Evolutionary conservation across 2,797 vertebrate genomes (phyloP), one percentile per base, ranked within the genome.

Genomic region (Synanceia verrucosa): DNA sequence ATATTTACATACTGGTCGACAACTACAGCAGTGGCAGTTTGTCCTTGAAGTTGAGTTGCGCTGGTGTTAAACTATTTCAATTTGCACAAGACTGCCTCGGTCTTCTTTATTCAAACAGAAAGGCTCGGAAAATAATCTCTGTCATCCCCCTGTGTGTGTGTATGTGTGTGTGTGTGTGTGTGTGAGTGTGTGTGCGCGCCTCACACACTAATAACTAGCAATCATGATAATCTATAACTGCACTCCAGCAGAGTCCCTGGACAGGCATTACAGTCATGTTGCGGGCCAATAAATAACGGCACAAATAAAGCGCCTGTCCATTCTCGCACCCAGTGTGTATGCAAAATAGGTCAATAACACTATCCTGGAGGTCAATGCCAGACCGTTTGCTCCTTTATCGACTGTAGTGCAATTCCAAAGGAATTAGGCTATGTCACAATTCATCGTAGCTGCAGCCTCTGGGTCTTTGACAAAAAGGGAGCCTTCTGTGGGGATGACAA

Each of bases 181-280:
- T 5, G 18, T 1, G 19, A 11, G 43, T 52, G 44, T 47, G 21
- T 2, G 19, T 4, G 2, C 29, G 24, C 29, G 14, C 16, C 21
- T 23, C 70, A 28, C 75, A 71, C 70, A 69, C 84, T 90, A 91
- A 92, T 90, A 92, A 92, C 89, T 83, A 92, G 88, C 93, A 93
- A 94, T 94, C 93, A 94, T 92, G 90, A 93, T 94, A 91, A 94
- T 94, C 92, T 94, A 92, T 91, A 95, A 93, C 90, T 90, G 93
- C 91, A 90, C 94, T 94, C 92, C 93, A 94, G 93, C 89, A 67
- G 90, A 95, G 88, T 91, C 92, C 92, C 92, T 89, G 89, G 89
- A 94, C 89, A 89, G 84, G 91, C 91, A 92, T 93, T 93, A 94
- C 92, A 88, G 76, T 78, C 91, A 94, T 90, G 92, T 92, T 89